Base-by-base conservation (phyloP, 2,797 vertebrate species). In the Diceros bicornis region DNA sequence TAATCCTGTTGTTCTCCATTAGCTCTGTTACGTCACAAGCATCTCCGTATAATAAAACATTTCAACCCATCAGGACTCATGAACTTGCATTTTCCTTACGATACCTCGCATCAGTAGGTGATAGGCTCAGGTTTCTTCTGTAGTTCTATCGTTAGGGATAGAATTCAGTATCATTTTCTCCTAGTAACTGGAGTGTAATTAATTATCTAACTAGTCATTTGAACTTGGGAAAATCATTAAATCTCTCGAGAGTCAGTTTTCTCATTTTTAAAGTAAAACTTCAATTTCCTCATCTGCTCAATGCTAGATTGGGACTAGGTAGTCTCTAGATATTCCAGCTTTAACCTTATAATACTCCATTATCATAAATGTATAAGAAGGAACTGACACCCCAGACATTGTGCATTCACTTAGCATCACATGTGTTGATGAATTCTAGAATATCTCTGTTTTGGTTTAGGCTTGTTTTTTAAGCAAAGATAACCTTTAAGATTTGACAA, bases 131-230 rank as follows among this genome's bases (percentile, higher is more conserved):
- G 78, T 88, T 89, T 93, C 92, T 97, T 87, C 47, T n/a, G 1
- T 20, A 93, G 57, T 75, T 96, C 37, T 86, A 13, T 52, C 50
- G 14, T 52, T 90, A 89, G 64, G 44, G 69, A n/a, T 34, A 75
- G 52, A 96, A 93, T 94, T 91, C 32, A 95, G 47, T 52, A 34
- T 74, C 44, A 89, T 97, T 97, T 98, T 95, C 81, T 83, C 52
- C 59, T 96, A 78, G 34, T 92, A 97, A 95, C 95, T 78, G 1
- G 72, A 57, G 4, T 34, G 0, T 87, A 89, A 92, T 61, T 93
- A 89, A 94, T 78, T 66, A 94, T n/a, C 41, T 86, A 95, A 82
- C 20, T 91, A 84, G 34, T 82, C 61, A 90, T 93, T 96, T 74
- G 69, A 98, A 81, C 32, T 93, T 97, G 20, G 52, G 16, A 85